These are phyloP conservation scores for Plectus sambesii DNA, from an alignment of 1,140 invertebrate species.

Conservation along the genomic window DNA sequence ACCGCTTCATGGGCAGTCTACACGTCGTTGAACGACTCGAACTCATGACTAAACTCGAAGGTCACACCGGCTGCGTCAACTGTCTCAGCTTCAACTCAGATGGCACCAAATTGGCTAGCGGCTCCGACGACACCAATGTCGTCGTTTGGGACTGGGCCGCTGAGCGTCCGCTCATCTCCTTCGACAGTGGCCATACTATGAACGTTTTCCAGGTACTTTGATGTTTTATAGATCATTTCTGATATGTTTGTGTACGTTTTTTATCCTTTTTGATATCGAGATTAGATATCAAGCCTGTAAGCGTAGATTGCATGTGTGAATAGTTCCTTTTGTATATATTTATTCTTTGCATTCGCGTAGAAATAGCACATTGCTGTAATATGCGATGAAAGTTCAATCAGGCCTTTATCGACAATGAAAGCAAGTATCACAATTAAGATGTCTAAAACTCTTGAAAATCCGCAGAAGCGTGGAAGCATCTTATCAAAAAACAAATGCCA, in stretches of 20 bases:
- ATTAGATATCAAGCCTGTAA: too few species aligned
- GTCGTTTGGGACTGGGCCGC: slow-evolving; percentile 79
- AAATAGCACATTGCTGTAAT: too few species aligned
- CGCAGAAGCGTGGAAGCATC: too few species aligned
- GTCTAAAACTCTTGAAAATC: too few species aligned
- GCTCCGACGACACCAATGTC: slow-evolving; percentile 74
- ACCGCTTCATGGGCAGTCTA: slow-evolving; percentile 66
- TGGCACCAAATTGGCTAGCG: slow-evolving; percentile 67
- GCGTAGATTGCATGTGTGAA: too few species aligned
- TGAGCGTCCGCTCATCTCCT: slow-evolving; percentile 56
- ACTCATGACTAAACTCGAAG: slow-evolving; percentile 62
- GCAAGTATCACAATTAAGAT: too few species aligned
- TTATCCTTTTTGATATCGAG: too few species aligned
- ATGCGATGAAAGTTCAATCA: too few species aligned
- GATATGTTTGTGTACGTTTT: background rate
- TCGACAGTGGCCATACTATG: slow-evolving; percentile 65
- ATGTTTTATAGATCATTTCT: background rate
- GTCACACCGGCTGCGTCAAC: slow-evolving; percentile 80
- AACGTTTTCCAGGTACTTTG: slow-evolving; percentile 76
- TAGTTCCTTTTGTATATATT: too few species aligned
- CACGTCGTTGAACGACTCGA: slow-evolving; percentile 69
- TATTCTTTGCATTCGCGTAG: too few species aligned
- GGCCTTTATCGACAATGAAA: too few species aligned
- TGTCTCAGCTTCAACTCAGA: slow-evolving; percentile 71
- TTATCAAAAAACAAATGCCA: too few species aligned